Conservation (phyloP, 2,113 vertebrate species). For the Cyprinodon variegatus region DNA sequence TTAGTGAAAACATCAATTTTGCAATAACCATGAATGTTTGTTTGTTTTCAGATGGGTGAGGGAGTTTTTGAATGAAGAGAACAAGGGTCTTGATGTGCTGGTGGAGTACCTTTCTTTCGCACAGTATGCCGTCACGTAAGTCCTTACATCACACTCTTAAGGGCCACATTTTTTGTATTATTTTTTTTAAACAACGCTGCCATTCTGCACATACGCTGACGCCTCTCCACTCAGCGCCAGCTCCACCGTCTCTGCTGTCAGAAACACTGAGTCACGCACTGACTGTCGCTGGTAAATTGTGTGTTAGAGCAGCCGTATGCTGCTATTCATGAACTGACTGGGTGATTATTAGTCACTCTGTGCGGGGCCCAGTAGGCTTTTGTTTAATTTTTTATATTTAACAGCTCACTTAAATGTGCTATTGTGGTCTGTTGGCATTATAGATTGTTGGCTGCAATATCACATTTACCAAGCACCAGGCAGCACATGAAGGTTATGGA, state of each 20-base stretch:
- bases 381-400: constrained; percentile 54
- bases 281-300: constrained; percentile 51
- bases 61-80: constrained; percentile 98
- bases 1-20: background rate
- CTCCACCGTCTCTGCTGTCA: constrained; percentile 48
- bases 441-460: constrained; percentile 56
- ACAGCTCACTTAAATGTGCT: constrained; percentile 45
- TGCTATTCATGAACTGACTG: constrained; percentile 71
- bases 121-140: constrained; percentile 99
- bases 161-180: constrained; percentile 3
- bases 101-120: constrained; percentile 99
- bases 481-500: constrained; percentile 36
- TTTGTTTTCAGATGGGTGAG: constrained; percentile 89
- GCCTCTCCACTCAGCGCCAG: constrained; percentile 38
- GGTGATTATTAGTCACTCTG: constrained; percentile 70
- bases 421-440: constrained; percentile 69
- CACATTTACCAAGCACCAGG: constrained; percentile 40
- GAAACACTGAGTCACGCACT: constrained; percentile 70
- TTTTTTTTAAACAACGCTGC: constrained; percentile 59
- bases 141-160: constrained; percentile 27
- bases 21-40: background rate
- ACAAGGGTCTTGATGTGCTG: constrained; percentile 95
- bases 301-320: constrained; percentile 50
- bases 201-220: constrained; percentile 61
- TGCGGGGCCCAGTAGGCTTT: constrained; percentile 50